phyloP scores from a whole-genome alignment of 2,113 vertebrate species.

The Erythrocercus mccallii region DNA sequence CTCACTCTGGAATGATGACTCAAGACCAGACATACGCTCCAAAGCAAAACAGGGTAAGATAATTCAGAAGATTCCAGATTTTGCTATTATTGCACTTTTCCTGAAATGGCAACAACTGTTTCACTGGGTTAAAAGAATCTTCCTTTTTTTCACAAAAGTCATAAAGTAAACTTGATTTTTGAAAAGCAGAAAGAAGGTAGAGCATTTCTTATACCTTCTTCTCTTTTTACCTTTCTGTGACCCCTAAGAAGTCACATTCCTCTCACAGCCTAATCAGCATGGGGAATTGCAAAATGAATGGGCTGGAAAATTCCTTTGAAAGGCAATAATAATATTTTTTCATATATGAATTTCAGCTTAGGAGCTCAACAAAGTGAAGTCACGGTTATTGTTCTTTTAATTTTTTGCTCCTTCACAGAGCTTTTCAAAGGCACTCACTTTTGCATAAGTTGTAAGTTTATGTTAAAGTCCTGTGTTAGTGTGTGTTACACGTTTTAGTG shows the following conservation, averaged over 20 bases:
- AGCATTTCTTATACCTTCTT: conserved; percentile 38
- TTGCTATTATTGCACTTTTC: not conserved
- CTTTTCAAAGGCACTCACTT: not conserved
- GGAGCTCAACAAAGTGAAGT: conserved; percentile 47
- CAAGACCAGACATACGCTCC: not conserved
- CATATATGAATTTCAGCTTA: conserved; percentile 28
- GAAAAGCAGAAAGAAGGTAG: conserved; percentile 65
- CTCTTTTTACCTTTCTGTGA: conserved; percentile 68
- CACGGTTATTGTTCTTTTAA: not conserved
- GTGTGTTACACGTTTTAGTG: conserved; percentile 55
- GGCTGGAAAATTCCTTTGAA: conserved; percentile 60
- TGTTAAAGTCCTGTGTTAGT: conserved; percentile 34
- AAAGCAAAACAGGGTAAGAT: not conserved
- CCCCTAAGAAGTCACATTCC: conserved; percentile 38
- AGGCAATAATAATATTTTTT: conserved; percentile 50
- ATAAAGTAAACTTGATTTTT: conserved; percentile 57
- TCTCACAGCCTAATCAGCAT: conserved; percentile 46
- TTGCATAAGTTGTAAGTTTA: conserved; percentile 43
- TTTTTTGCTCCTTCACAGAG: conserved; percentile 17
- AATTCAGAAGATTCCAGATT: not conserved
- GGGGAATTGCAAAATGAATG: conserved; percentile 54
- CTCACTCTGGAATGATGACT: not conserved
- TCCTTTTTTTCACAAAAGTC: conserved; percentile 55
- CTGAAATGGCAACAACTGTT: not conserved
- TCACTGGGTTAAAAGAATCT: conserved; percentile 13